Evolutionary conservation across 2,113 vertebrate genomes (phyloP), one percentile per base, ranked within the genome.

Genomic region (Bos javanicus): DNA sequence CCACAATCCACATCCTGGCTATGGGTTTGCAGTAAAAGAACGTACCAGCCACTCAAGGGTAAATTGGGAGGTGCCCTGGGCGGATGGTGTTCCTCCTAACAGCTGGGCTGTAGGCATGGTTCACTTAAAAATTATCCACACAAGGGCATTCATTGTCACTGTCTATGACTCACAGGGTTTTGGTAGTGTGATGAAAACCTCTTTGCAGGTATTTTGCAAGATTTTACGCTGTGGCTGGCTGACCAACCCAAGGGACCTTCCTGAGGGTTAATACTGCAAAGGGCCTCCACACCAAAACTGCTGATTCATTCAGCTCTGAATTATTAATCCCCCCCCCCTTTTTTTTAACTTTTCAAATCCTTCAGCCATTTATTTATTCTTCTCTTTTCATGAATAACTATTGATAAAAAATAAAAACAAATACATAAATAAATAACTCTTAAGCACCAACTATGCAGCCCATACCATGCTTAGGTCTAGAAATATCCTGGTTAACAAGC

Each of bases 271-370:
- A 28, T 23, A 26, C 15, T 21, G 50, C 62, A 17, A 78, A 87
- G 48, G 46, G 50, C 62, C 62, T 28, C 19, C 52, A 87, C 46
- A 48, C 15, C 74, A 62, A 86, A 46, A 50, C 3, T 81, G 74
- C 76, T 39, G 23, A 46, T 25, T 90, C 84, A 57, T 30, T 57
- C 30, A 16, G 76, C 81, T 59, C 59, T 7, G 6, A 13, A 6
- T 33, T 33, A 39, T 33, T 67, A 26, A 26, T n/a, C 28, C 60
- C 6, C 3, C 17, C 5, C 2, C 13, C 0, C 0, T 9, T 14
- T 13, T 74, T 43, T 76, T 76, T 76, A 76, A 76, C 71, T 76
- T 26, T 76, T 76, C 39, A 43, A 43, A 43, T 76, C 23, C 6
- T 76, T 76, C 71, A 76, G 71, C 39, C 23, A 43, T 76, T 76